phyloP scores from a whole-genome alignment of 2,797 vertebrate species.

The Parauchenoglanis ngamensis region DNA sequence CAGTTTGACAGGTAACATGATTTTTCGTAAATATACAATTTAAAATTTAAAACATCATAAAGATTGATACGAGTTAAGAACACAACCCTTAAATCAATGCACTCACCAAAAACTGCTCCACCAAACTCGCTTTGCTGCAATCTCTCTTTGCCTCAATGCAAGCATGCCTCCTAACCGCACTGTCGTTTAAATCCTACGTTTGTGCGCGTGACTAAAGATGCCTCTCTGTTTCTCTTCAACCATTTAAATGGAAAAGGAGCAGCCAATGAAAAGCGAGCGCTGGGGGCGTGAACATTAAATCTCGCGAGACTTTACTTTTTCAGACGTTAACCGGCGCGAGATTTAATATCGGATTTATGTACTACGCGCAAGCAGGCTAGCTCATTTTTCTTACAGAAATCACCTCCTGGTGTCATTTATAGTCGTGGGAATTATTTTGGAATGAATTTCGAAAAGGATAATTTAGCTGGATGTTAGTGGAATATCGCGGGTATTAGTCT shows the following conservation, averaged over 20 bases:
- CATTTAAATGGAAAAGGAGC: conserved; percentile 46
- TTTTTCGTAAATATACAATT: neutral
- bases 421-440: neutral
- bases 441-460: neutral
- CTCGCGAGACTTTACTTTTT: conserved; percentile 34
- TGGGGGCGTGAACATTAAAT: neutral
- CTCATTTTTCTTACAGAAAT: neutral
- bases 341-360: conserved; percentile 3
- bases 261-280: conserved; percentile 42
- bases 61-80: neutral
- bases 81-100: neutral
- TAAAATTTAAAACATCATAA: neutral
- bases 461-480: neutral
- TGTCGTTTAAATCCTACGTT: fast-evolving
- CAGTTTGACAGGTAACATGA: neutral
- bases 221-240: conserved; percentile 15
- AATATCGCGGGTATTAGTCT: neutral
- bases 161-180: neutral
- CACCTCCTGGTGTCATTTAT: no score
- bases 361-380: no score
- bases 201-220: neutral
- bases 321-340: neutral
- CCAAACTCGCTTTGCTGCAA: neutral
- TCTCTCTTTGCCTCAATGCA: neutral
- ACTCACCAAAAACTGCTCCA: neutral